phyloP scores from a whole-genome alignment of 2,113 vertebrate species.

The Gasterosteus aculeatus region DNA sequence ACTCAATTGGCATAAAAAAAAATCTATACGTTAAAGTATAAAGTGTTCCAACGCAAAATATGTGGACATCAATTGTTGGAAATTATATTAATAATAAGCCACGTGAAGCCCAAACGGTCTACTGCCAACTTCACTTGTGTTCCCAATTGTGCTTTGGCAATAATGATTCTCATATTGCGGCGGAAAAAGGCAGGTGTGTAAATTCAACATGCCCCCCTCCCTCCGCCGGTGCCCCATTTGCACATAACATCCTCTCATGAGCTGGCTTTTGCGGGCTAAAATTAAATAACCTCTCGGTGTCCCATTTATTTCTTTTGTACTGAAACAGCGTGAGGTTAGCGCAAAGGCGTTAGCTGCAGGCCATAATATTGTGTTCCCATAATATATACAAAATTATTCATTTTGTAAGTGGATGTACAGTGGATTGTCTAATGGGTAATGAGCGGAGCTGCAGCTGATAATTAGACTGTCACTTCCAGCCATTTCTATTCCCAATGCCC shows the following conservation, averaged over 20 bases:
- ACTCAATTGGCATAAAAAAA: neutral
- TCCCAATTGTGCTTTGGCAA: conserved; percentile 33
- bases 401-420: conserved; percentile 84
- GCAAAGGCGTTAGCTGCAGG: conserved; percentile 81
- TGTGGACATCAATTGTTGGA: neutral
- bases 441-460: conserved; percentile 82
- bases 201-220: conserved; percentile 55
- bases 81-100: conserved; percentile 25
- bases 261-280: conserved; percentile 75
- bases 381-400: conserved; percentile 89
- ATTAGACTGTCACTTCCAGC: conserved; percentile 86
- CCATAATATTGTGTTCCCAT: conserved; percentile 83
- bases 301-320: conserved; percentile 84
- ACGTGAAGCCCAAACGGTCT: conserved; percentile 10
- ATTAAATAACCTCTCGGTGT: conserved; percentile 84
- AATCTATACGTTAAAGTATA: neutral
- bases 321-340: conserved; percentile 80
- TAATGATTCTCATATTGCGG: conserved; percentile 41
- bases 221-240: conserved; percentile 56
- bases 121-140: conserved; percentile 37
- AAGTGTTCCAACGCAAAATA: neutral
- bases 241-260: conserved; percentile 74
- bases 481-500: conserved; percentile 74
- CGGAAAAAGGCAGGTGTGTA: conserved; percentile 75
- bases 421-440: conserved; percentile 87